Percentiles rank a stretch among this genome's conserved stretches.
phyloP scores from a whole-genome alignment of 2,113 vertebrate genomes.

The Gobio gobio region DNA sequence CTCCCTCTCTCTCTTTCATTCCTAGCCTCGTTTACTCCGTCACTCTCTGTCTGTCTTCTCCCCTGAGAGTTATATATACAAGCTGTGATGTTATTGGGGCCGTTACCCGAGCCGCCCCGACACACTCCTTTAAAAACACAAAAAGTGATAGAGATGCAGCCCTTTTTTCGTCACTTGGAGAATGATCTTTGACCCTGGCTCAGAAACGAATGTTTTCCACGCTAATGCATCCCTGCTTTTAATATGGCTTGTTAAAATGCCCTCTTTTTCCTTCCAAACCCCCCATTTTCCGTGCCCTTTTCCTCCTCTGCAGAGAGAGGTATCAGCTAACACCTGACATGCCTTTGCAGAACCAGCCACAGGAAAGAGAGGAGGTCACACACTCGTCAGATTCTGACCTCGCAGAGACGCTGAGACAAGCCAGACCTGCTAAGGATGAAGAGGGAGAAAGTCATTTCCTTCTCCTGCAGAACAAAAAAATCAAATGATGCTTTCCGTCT shows the following conservation, averaged over 20 bases:
- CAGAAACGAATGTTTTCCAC: conserved; percentile 60
- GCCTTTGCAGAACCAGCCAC: conserved; percentile 57
- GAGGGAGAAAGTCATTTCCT: conserved; percentile 49
- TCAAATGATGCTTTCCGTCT: conserved; percentile 16
- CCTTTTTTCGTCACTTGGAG: conserved; percentile 62
- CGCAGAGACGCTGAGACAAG: conserved; percentile 65
- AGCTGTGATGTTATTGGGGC: conserved; percentile 54
- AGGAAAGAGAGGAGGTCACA: conserved; percentile 68
- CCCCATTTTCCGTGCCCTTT: conserved; percentile 47
- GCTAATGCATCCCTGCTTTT: conserved; percentile 63
- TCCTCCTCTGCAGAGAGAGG: conserved; percentile 57
- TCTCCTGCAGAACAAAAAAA: conserved; percentile 19
- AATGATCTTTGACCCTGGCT: conserved; percentile 56
- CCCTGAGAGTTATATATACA: conserved; percentile 50
- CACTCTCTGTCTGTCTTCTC: conserved; percentile 29
- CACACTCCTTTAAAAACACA: conserved; percentile 47
- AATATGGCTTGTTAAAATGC: conserved; percentile 63
- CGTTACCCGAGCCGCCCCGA: conserved; percentile 51
- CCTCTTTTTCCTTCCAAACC: not conserved
- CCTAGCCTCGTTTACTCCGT: not conserved
- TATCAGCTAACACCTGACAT: conserved; percentile 70
- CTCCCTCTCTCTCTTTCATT: conserved; percentile 21
- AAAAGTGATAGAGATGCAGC: conserved; percentile 16
- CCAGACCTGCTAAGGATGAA: conserved; percentile 63
- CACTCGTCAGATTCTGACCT: conserved; percentile 65